A percentile compares a stretch with the other conserved stretches of the same genome.
Evolutionary conservation across 2,113 vertebrate genomes (phyloP).

Genomic region (Maccullochella peelii): DNA sequence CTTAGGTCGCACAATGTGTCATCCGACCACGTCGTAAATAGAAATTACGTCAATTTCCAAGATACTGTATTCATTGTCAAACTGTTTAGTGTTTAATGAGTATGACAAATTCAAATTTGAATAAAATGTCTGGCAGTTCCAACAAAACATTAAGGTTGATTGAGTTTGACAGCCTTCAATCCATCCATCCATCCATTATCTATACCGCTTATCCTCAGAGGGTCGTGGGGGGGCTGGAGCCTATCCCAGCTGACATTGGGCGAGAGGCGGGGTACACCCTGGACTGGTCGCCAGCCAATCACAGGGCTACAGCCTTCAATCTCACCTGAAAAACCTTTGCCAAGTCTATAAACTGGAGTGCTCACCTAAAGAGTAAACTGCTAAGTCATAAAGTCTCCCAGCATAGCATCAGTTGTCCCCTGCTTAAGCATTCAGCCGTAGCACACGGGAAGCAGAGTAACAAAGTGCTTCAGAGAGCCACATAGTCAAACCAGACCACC

Average conservation of each 20-base stretch:
- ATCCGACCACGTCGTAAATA: fast-evolving
- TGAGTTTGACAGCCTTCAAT: slow-evolving; percentile 18
- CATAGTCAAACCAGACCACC: slow-evolving; percentile 57
- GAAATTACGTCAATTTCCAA: not conserved
- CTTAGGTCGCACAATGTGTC: not conserved
- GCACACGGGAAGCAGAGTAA: slow-evolving; percentile 30
- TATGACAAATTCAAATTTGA: not conserved
- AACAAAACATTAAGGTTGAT: not conserved
- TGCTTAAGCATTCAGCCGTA: slow-evolving; percentile 61
- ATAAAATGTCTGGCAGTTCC: not conserved
- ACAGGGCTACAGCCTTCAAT: slow-evolving; percentile 10
- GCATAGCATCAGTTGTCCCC: slow-evolving; percentile 32
- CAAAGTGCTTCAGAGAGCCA: slow-evolving; percentile 54
- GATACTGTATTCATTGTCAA: slow-evolving; percentile 5
- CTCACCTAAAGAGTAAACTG: slow-evolving; percentile 4
- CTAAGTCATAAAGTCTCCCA: slow-evolving; percentile 14
- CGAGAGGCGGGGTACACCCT: too few species aligned
- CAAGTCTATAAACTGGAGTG: not conserved
- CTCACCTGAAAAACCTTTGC: slow-evolving; percentile 10
- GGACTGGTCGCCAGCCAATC: too few species aligned
- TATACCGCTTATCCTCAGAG: too few species aligned
- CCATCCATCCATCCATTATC: too few species aligned
- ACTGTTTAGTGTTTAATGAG: slow-evolving; percentile 10
- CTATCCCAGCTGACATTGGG: too few species aligned
- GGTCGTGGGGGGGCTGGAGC: too few species aligned